Evolutionary conservation across 2,888 invertebrate genomes (phyloP).

Genomic region (Eretmocerus hayati): DNA sequence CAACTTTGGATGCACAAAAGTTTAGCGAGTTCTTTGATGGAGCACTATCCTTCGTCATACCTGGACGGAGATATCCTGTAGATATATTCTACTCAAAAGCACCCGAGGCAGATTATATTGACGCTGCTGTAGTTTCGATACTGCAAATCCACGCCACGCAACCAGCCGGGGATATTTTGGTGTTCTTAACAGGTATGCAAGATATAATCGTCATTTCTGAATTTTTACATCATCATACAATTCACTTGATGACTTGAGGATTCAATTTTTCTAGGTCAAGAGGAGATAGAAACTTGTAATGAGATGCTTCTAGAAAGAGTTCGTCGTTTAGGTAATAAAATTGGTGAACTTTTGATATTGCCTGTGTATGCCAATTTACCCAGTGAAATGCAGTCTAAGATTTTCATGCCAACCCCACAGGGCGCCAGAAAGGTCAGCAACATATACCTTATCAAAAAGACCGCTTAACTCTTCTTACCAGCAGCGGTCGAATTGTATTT

Average conservation of each 20-base stretch:
- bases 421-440: constrained; percentile 90
- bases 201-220: background rate
- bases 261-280: too few species aligned
- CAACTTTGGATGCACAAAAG: constrained; percentile 96
- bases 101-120: constrained; percentile 97
- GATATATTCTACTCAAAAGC: constrained; percentile 99
- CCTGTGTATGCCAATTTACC: constrained; percentile 98
- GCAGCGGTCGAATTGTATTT: constrained; percentile 1
- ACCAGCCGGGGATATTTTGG: constrained; percentile 89
- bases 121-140: constrained; percentile 95
- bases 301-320: constrained; percentile 86
- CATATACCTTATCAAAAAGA: too few species aligned
- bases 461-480: background rate
- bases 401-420: constrained; percentile 95
- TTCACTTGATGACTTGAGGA: too few species aligned
- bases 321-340: constrained; percentile 84
- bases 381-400: constrained; percentile 98
- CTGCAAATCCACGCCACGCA: constrained; percentile 98
- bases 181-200: constrained; percentile 79
- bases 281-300: constrained; percentile 85
- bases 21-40: constrained; percentile 98
- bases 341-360: constrained; percentile 83
- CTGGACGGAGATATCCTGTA: constrained; percentile 95
- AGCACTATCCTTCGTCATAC: constrained; percentile 95
- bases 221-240: too few species aligned